Evolutionary conservation across 2,797 vertebrate genomes (phyloP), one percentile per base, ranked within the genome.

Genomic region (Hydrocynus forskahlii): DNA sequence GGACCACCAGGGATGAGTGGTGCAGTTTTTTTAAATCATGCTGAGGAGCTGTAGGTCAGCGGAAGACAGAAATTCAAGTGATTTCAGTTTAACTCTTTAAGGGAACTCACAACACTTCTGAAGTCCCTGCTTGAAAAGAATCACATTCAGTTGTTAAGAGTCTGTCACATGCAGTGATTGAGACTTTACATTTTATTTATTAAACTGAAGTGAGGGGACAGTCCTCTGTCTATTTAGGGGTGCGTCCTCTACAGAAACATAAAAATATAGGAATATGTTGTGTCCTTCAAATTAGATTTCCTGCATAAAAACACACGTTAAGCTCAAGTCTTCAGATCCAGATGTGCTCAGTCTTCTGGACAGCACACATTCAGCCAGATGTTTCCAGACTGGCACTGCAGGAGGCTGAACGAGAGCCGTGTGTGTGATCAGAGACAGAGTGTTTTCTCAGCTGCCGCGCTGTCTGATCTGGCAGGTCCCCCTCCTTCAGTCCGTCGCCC

Each of bases 401-500:
- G 35, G 13, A 9, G 40, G 35, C 17, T 52, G 10, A 45, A 45
- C 7, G 10, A 45, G 43, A 45, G 43, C 43, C 0, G 7, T 45
- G 43, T 45, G 43, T 9, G 43, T 45, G 10, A 45, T 29, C 21
- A 16, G 48, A 21, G 66, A 14, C 21, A 19, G 68, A 52, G 12
- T 7, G 23, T 83, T 38, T 81, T 66, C 57, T 77, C 38, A 68
- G n/a, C 79, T 68, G n/a, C 66, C 76, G 23, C 60, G 17, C 63
- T 78, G 29, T 80, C 68, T 83, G 19, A 23, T 86, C 59, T 43
- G 8, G 1, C 86, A 99, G 98, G 93, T 97, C 96, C 90, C 95
- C 93, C 0, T 98, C 97, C 62, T 94, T 93, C 71, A 98, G 97
- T 88, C 94, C 94, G 76, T 97, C 96, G 0, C 97, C 97, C 1